A percentile compares a stretch with the other conserved stretches of the same genome.
Conservation (phyloP, 2,888 invertebrate species). For the Asteroscopus sphinx region DNA sequence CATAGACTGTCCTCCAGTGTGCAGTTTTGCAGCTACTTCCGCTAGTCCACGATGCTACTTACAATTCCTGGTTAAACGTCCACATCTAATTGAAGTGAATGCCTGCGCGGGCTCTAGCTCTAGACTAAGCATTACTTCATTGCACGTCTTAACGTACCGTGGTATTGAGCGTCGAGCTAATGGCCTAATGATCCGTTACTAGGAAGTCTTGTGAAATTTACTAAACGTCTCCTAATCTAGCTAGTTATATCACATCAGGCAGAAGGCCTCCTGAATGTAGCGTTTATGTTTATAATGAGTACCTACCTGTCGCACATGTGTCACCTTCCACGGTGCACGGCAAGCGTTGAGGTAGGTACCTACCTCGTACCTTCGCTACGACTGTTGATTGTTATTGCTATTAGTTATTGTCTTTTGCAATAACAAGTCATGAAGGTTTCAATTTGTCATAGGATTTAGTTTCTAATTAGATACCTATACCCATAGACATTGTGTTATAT, state of each 20-base stretch:
- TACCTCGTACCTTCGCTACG: conserved; percentile 16
- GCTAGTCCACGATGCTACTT: too few species aligned
- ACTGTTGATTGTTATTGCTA: conserved; percentile 22
- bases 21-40: not conserved
- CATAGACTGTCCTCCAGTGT: not conserved
- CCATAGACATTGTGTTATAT: too few species aligned
- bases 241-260: not conserved
- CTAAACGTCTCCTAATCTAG: conserved; percentile 2
- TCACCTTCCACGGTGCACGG: not conserved
- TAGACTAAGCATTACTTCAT: conserved; percentile 3
- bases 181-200: conserved; percentile 26
- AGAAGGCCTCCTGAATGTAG: not conserved
- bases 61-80: not conserved
- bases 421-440: not conserved
- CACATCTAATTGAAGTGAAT: conserved; percentile 1
- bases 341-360: too few species aligned
- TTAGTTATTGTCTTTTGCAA: conserved; percentile 2
- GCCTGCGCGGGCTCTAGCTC: not conserved
- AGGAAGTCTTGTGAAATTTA: conserved; percentile 10
- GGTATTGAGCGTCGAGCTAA: conserved; percentile 26
- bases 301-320: conserved; percentile 6
- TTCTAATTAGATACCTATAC: not conserved
- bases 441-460: not conserved
- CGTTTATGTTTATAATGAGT: not conserved
- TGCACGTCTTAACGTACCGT: conserved; percentile 24